A percentile compares a stretch with the other conserved stretches of the same genome.
phyloP scores from a whole-genome alignment of 2,888 invertebrate species.

The Pharmacophagus antenor region DNA sequence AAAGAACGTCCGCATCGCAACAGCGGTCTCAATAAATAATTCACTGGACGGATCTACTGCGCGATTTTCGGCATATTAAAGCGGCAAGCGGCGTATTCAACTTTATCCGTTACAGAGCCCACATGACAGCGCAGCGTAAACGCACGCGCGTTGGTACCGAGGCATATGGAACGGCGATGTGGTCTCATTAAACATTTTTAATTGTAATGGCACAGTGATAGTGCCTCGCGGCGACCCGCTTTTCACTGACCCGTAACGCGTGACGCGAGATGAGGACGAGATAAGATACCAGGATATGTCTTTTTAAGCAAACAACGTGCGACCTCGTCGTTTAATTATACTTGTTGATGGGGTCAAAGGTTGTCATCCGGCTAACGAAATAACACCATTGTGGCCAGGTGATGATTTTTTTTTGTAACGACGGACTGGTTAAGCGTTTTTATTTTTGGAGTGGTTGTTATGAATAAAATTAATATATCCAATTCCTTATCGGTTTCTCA shows the following conservation, averaged over 20 bases:
- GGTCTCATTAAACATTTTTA: constrained; percentile 29
- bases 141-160: constrained; percentile 1
- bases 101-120: constrained; percentile 25
- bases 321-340: constrained; percentile 28
- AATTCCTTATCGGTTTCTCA: too few species aligned
- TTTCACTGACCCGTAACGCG: constrained; percentile 23
- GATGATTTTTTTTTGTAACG: neutral
- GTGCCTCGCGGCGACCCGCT: constrained; percentile 15
- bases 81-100: constrained; percentile 12
- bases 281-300: constrained; percentile 28
- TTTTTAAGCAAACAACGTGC: constrained; percentile 20
- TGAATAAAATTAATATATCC: too few species aligned
- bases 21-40: constrained; percentile 19
- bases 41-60: constrained; percentile 2
- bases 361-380: neutral
- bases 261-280: constrained; percentile 26
- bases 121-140: constrained; percentile 29
- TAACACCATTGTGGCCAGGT: neutral
- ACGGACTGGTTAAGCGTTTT: neutral
- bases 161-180: constrained; percentile 7
- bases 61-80: constrained; percentile 24
- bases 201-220: constrained; percentile 22
- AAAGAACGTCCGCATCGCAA: constrained; percentile 19
- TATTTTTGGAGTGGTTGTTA: neutral
- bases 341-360: constrained; percentile 20